Conservation (phyloP, 2,888 invertebrate species). For the Pristionchus exspectatus region DNA sequence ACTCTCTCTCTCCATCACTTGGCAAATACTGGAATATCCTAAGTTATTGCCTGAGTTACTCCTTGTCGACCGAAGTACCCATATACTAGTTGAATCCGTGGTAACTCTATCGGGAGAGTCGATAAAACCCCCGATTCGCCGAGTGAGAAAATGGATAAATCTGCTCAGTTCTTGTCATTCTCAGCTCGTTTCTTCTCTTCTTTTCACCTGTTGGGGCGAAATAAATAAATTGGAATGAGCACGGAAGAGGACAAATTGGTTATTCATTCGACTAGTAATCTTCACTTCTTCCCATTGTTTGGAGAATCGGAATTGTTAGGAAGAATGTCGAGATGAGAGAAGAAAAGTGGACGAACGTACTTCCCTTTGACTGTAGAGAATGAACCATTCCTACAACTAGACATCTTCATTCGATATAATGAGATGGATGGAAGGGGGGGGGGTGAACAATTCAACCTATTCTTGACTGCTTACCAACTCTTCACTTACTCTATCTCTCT, state of each 20-base stretch:
- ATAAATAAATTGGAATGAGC: constrained; percentile 30
- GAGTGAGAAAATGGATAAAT: not conserved
- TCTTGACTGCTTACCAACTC: constrained; percentile 11
- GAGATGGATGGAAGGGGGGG: not conserved
- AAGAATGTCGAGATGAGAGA: not conserved
- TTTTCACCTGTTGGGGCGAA: constrained; percentile 9
- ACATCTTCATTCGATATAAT: not conserved
- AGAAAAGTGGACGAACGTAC: not conserved
- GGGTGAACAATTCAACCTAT: not conserved
- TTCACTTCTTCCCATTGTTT: not conserved
- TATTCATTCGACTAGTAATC: constrained; percentile 19
- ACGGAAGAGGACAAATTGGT: constrained; percentile 1
- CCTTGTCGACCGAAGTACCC: not conserved
- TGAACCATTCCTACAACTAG: not conserved
- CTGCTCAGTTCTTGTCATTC: constrained; percentile 19
- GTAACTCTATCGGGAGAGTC: not conserved
- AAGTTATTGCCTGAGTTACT: not conserved
- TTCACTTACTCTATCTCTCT: constrained; percentile 2
- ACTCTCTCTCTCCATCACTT: not conserved
- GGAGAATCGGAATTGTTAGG: not conserved
- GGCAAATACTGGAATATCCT: constrained; percentile 11
- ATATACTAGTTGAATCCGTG: not conserved
- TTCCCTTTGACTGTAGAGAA: not conserved
- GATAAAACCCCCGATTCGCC: not conserved
- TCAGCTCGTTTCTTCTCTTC: not conserved